phyloP scores from a whole-genome alignment of 2,888 invertebrate species.

The Tortrix viridana region DNA sequence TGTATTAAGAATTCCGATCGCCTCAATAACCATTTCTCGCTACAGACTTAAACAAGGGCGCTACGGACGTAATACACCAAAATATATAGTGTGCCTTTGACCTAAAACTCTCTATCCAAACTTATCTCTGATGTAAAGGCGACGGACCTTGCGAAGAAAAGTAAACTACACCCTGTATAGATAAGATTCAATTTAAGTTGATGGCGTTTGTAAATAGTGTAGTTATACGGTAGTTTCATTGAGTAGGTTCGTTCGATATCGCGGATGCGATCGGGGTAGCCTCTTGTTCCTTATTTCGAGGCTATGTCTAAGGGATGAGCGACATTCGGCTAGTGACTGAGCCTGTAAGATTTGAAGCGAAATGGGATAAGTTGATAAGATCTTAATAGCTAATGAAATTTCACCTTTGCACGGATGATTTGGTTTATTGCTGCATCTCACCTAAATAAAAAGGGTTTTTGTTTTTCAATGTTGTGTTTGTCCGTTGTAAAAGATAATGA shows the following conservation, averaged over 20 bases:
- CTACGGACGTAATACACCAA: conserved; percentile 40
- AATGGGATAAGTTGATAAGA: conserved; percentile 25
- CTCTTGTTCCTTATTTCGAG: conserved; percentile 68
- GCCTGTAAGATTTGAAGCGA: conserved; percentile 26
- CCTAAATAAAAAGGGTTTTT: conserved; percentile 1
- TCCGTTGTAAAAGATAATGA: too few species aligned
- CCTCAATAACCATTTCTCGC: conserved; percentile 45
- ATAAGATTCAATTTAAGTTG: conserved; percentile 33
- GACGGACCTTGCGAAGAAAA: conserved; percentile 41
- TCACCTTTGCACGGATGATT: conserved; percentile 32
- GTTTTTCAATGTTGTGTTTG: too few species aligned
- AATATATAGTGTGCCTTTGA: conserved; percentile 48
- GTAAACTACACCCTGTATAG: conserved; percentile 42
- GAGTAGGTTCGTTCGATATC: conserved; percentile 42
- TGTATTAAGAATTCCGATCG: conserved; percentile 44
- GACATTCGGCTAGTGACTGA: conserved; percentile 27
- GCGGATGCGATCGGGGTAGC: conserved; percentile 61
- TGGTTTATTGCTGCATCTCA: conserved; percentile 6
- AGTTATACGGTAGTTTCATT: conserved; percentile 35
- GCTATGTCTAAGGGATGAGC: conserved; percentile 37
- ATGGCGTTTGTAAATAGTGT: conserved; percentile 34
- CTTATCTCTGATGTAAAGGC: conserved; percentile 67
- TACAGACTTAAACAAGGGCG: conserved; percentile 39
- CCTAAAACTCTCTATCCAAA: conserved; percentile 72
- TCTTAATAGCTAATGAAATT: conserved; percentile 36